Conservation (phyloP, 2,888 invertebrate species). For the Elegia similella region DNA sequence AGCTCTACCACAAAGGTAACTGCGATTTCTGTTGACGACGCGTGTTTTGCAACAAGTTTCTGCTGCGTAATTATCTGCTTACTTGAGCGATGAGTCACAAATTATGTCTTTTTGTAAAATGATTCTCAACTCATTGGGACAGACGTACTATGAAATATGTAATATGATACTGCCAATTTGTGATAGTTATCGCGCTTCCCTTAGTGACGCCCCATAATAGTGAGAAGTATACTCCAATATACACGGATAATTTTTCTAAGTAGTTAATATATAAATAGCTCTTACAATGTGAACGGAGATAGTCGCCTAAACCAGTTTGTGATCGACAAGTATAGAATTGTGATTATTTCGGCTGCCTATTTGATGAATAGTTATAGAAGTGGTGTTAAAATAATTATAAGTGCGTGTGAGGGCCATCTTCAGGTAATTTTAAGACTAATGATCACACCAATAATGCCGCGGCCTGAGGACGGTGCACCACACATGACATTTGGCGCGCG, state of each 20-base stretch:
- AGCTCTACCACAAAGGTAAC: too few species aligned
- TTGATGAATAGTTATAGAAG: conserved; percentile 38
- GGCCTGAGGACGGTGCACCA: too few species aligned
- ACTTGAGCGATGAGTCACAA: too few species aligned
- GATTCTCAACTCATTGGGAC: neutral
- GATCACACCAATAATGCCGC: too few species aligned
- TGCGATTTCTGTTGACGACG: too few species aligned
- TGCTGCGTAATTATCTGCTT: too few species aligned
- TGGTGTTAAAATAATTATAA: conserved; percentile 23
- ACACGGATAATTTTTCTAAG: conserved; percentile 4
- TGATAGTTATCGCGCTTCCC: neutral
- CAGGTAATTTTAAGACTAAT: too few species aligned
- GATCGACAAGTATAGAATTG: conserved; percentile 43
- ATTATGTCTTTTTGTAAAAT: too few species aligned
- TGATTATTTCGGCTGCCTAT: conserved; percentile 47
- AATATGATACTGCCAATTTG: neutral
- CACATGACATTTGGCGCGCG: too few species aligned
- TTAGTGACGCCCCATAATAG: neutral
- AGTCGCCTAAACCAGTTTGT: conserved; percentile 39
- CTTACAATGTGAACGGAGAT: conserved; percentile 21
- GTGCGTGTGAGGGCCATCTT: conserved; percentile 10
- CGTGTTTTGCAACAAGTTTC: too few species aligned
- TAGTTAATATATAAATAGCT: neutral
- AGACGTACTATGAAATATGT: neutral
- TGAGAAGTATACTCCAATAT: conserved; percentile 9